These are phyloP conservation scores for Phragmatobia fuliginosa DNA, from an alignment of 2,888 invertebrate genomes.

Conservation along the genomic window DNA sequence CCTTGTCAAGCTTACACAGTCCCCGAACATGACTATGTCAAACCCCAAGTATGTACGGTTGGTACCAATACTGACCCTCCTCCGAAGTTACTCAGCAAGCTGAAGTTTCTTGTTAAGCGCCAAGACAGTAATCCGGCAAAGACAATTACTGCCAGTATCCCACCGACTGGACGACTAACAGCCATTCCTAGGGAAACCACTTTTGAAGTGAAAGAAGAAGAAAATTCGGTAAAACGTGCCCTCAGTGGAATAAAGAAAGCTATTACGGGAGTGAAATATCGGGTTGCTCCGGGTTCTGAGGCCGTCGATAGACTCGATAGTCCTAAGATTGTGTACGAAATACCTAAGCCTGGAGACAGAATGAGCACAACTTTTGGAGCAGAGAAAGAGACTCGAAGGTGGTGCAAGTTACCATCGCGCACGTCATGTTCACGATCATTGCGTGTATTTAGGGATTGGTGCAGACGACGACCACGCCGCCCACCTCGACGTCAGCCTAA, in stretches of 20 bases:
- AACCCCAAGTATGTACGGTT: slow-evolving; percentile 72
- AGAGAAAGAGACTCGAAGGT: slow-evolving; percentile 62
- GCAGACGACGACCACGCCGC: slow-evolving; percentile 65
- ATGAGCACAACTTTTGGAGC: slow-evolving; percentile 80
- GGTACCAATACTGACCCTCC: slow-evolving; percentile 82
- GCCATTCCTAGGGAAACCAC: slow-evolving; percentile 71
- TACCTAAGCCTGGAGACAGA: slow-evolving; percentile 78
- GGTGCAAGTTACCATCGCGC: slow-evolving; percentile 72
- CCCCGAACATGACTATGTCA: slow-evolving; percentile 56
- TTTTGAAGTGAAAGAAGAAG: slow-evolving; percentile 66
- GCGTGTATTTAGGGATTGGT: slow-evolving; percentile 69
- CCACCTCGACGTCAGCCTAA: slow-evolving; percentile 70
- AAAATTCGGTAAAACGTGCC: slow-evolving; percentile 68
- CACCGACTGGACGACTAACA: slow-evolving; percentile 68
- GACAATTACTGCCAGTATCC: slow-evolving; percentile 44
- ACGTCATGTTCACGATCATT: slow-evolving; percentile 66
- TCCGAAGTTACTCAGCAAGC: slow-evolving; percentile 62
- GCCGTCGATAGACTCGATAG: slow-evolving; percentile 78
- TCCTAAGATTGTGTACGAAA: slow-evolving; percentile 80
- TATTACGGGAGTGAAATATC: slow-evolving; percentile 74
- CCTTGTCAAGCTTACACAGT: slow-evolving; percentile 70
- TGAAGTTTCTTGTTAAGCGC: slow-evolving; percentile 65
- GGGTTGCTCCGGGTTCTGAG: slow-evolving; percentile 72
- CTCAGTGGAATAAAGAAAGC: slow-evolving; percentile 75
- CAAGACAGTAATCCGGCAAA: slow-evolving; percentile 59